Base-by-base conservation (phyloP, 2,113 vertebrate species). In the Gallinago media region DNA sequence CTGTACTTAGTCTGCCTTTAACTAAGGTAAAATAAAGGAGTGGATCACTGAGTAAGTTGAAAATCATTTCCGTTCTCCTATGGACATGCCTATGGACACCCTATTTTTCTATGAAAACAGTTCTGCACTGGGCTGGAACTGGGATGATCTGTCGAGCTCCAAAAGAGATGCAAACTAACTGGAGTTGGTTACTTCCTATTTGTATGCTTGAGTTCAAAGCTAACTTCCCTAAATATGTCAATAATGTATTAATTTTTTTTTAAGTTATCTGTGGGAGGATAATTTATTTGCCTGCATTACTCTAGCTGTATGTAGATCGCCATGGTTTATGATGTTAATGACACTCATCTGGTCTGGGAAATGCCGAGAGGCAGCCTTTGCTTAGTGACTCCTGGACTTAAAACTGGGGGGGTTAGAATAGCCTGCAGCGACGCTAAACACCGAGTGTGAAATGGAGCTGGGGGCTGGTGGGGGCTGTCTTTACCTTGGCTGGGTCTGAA, bases 1-100 rank as follows among this genome's bases (percentile, higher is more conserved):
- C 98, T 98, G 98, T 98, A 98, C 98, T 96, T 96, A 68, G 96
- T 91, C 91, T 97, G 95, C 98, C 98, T 98, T 97, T 88, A 96
- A 98, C 95, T 97, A 98, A 98, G 98, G 98, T 98, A 42, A 97
- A 97, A 98, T 97, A 97, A 98, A 97, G 47, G 89, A 96, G 77
- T 94, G 80, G 79, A 89, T 96, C 77, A 36, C 80, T 85, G 82
- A 94, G 79, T 26, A 61, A 31, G 58, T 44, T 94, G 94, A 74
- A 92, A 85, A 94, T 85, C 2, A 73, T 97, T 97, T 94, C 34
- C 65, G 95, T 97, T 97, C 72, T 73, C 59, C 75, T 70, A 14
- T 54, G 73, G 84, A 65, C 15, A 8, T 63, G 59, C 29, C 75
- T 65, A 15, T 38, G 73, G 85, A 67, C 14, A 9, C 54, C 52